Evolutionary conservation across 2,888 invertebrate species (phyloP), one percentile per base, ranked within the genome.

Genomic region (Dynastes tityus): DNA sequence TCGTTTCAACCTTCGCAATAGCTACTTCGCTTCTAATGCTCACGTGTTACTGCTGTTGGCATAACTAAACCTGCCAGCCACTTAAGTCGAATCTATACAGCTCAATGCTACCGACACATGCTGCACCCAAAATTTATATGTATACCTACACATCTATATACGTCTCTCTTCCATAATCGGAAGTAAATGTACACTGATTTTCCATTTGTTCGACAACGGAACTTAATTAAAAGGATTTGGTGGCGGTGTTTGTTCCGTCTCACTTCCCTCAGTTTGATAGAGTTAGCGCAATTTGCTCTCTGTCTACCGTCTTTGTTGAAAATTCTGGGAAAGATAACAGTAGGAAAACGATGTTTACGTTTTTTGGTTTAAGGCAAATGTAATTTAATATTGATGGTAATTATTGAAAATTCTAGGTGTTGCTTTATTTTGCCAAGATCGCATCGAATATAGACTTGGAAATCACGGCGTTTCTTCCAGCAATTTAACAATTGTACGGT

Each of bases 141-240:
- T 32, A 32, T 32, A 32, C 32, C 32, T n/a, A 55, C 2, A 55
- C 16, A 11, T 32, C 32, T 63, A 32, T 32, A 63, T 63, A 32
- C 63, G 11, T 45, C 22, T 27, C 11, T 37, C 29, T 32, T n/a
- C 73, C 45, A 49, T 74, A 74, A 74, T 74, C 89, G 89, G 90
- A 90, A 90, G 90, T 90, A 90, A 90, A 91, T 90, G 91, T 91
- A 91, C 91, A 91, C 89, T 90, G 91, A 90, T 91, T 90, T 90
- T 91, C 91, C 91, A 91, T 91, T 91, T 91, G 90, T 91, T 90
- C 90, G 90, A 91, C 91, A 91, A 90, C 90, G 90, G 90, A 91
- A 91, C 90, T 90, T 91, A 90, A 91, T 91, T 91, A 91, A 90
- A 90, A 89, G 89, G 73, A 74, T 74, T 74, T 74, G 22, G 40